Conservation (phyloP, 37 sponge, comb jelly and placozoan genomes). For the Axinella damicornis region DNA sequence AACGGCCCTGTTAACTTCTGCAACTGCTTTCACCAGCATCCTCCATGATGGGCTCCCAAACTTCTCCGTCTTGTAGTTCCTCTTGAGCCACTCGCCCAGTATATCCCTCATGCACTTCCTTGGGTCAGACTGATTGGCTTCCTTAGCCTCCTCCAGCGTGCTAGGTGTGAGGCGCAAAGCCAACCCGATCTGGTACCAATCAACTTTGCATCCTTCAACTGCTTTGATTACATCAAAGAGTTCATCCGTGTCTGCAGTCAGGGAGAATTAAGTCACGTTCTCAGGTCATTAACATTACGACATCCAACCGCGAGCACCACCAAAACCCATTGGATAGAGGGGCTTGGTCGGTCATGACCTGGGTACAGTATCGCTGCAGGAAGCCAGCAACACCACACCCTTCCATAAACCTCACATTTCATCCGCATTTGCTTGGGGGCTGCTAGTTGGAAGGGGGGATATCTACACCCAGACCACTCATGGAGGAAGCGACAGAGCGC, state of each 20-base stretch:
- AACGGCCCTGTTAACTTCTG: background rate
- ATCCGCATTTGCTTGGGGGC: no score
- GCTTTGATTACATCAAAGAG: background rate
- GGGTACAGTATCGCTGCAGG: no score
- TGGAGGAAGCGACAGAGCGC: no score
- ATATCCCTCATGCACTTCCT: background rate
- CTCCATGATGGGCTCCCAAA: constrained; percentile 5
- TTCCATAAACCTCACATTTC: no score
- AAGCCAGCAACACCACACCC: no score
- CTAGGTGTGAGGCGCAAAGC: background rate
- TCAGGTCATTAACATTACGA: no score
- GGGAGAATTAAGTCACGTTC: no score
- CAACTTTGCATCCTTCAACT: background rate
- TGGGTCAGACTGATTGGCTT: background rate
- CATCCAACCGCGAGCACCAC: no score
- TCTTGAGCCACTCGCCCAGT: background rate
- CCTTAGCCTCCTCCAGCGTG: background rate
- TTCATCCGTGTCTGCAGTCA: background rate
- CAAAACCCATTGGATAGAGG: no score
- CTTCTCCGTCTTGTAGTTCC: background rate
- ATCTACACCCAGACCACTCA: no score
- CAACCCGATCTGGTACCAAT: background rate
- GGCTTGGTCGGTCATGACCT: no score
- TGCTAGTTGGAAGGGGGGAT: no score
- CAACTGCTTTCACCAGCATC: constrained; percentile 10